Percentiles rank a stretch among this genome's conserved stretches.
These are phyloP conservation scores for Disparrhopalites patrizii DNA, from an alignment of 2,888 invertebrate species.

Conservation along the genomic window DNA sequence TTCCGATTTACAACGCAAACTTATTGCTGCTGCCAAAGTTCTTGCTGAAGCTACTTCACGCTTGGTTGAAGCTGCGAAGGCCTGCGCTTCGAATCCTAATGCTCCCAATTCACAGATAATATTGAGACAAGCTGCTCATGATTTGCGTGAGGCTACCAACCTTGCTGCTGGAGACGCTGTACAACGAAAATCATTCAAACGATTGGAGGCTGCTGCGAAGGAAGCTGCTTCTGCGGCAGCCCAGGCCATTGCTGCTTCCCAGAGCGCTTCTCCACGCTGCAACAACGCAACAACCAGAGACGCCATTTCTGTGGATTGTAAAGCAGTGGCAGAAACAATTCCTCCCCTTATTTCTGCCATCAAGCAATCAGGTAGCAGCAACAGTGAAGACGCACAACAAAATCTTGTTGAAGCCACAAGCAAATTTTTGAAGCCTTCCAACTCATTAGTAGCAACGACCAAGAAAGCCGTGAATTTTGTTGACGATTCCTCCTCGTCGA, in stretches of 20 bases:
- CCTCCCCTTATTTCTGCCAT: slow-evolving; percentile 76
- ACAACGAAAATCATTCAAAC: slow-evolving; percentile 44
- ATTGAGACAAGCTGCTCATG: slow-evolving; percentile 83
- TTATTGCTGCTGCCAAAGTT: slow-evolving; percentile 86
- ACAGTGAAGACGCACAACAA: slow-evolving; percentile 41
- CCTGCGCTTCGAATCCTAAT: slow-evolving; percentile 80
- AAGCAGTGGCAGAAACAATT: slow-evolving; percentile 69
- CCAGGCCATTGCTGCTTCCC: slow-evolving; percentile 77
- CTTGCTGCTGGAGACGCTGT: slow-evolving; percentile 47
- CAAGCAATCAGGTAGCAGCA: slow-evolving; percentile 60
- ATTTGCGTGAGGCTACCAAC: slow-evolving; percentile 60
- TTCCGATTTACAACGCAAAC: slow-evolving; percentile 79
- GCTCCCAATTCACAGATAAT: slow-evolving; percentile 79
- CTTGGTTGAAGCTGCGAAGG: slow-evolving; percentile 93
- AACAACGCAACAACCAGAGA: slow-evolving; percentile 46
- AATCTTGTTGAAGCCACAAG: slow-evolving; percentile 45
- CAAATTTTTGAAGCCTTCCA: slow-evolving; percentile 44
- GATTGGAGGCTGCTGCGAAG: slow-evolving; percentile 66
- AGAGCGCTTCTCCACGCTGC: slow-evolving; percentile 65
- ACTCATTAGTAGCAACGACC: slow-evolving; percentile 45
- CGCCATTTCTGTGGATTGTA: slow-evolving; percentile 50
- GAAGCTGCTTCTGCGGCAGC: slow-evolving; percentile 84
- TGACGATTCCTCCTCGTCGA: slow-evolving; percentile 50
- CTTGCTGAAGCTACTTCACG: slow-evolving; percentile 92
- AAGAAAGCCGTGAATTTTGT: slow-evolving; percentile 46